phyloP scores from a whole-genome alignment of 2,797 vertebrate genomes.

The Hyperoplus lanceolatus region DNA sequence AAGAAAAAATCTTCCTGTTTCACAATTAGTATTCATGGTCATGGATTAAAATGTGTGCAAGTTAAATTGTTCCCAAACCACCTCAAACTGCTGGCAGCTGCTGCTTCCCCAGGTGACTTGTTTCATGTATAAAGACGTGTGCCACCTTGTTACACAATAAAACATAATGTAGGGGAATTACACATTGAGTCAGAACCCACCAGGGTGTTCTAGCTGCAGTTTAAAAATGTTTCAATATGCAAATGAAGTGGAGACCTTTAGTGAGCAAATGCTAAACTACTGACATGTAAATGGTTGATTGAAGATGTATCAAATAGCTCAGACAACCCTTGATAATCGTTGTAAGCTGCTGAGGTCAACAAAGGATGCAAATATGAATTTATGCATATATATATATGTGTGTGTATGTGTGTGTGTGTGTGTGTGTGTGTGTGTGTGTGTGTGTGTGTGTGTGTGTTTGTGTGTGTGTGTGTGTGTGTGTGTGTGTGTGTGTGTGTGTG shows the following conservation, averaged over 20 bases:
- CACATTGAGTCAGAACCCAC: conserved; percentile 36
- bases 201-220: conserved; percentile 37
- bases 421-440: no score
- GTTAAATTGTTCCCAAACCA: conserved; percentile 74
- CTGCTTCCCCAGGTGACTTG: conserved; percentile 76
- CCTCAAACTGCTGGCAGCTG: conserved; percentile 74
- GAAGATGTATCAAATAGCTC: conserved; percentile 8
- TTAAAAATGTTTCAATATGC: conserved; percentile 49
- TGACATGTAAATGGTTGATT: conserved; percentile 10
- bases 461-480: no score
- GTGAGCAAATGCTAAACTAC: not conserved
- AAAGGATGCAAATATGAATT: not conserved
- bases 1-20: conserved; percentile 21
- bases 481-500: no score
- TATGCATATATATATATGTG: not conserved
- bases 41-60: conserved; percentile 57
- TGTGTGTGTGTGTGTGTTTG: no score
- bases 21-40: conserved; percentile 68
- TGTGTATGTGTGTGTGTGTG: no score
- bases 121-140: conserved; percentile 74
- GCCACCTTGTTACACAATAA: conserved; percentile 43
- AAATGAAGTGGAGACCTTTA: conserved; percentile 25
- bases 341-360: conserved; percentile 1
- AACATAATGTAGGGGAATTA: conserved; percentile 32
- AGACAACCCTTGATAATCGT: conserved; percentile 9